A percentile compares a stretch with the other conserved stretches of the same genome.
These are phyloP conservation scores for Drosophila subquinaria DNA, from an alignment of 2,888 invertebrate genomes.

Conservation along the genomic window DNA sequence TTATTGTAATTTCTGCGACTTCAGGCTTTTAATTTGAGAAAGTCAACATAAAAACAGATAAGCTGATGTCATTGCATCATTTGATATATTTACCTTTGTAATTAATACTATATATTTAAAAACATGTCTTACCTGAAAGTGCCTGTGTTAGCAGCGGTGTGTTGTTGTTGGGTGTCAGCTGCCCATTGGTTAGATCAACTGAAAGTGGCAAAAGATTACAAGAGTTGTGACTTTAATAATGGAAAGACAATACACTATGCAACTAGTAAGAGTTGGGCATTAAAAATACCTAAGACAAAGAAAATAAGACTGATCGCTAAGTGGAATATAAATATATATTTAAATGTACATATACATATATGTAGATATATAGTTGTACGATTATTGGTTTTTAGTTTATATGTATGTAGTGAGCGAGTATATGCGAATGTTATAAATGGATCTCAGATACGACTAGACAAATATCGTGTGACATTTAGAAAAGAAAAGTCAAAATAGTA, in stretches of 20 bases:
- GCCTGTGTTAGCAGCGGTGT: constrained; percentile 98
- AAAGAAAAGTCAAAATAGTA: constrained; percentile 17
- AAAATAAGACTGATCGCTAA: constrained; percentile 70
- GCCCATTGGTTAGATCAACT: constrained; percentile 98
- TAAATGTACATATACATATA: constrained; percentile 16
- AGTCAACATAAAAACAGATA: no score
- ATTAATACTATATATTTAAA: neutral
- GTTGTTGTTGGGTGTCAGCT: constrained; percentile 98
- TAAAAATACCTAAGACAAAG: constrained; percentile 62
- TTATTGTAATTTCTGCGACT: neutral
- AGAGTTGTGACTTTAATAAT: constrained; percentile 53
- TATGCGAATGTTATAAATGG: constrained; percentile 31
- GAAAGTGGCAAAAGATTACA: constrained; percentile 86
- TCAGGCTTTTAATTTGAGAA: neutral
- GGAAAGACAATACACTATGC: neutral
- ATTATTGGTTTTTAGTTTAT: constrained; percentile 33
- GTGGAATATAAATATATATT: constrained; percentile 39
- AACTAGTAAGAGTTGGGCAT: constrained; percentile 50
- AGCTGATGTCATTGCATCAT: no score
- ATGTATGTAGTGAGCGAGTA: constrained; percentile 43
- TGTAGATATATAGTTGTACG: constrained; percentile 24
- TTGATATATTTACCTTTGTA: neutral
- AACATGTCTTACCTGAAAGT: constrained; percentile 92
- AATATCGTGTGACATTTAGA: constrained; percentile 13
- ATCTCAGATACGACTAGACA: constrained; percentile 20